Conservation (phyloP, 2,113 vertebrate genomes). For the Struthio camelus region DNA sequence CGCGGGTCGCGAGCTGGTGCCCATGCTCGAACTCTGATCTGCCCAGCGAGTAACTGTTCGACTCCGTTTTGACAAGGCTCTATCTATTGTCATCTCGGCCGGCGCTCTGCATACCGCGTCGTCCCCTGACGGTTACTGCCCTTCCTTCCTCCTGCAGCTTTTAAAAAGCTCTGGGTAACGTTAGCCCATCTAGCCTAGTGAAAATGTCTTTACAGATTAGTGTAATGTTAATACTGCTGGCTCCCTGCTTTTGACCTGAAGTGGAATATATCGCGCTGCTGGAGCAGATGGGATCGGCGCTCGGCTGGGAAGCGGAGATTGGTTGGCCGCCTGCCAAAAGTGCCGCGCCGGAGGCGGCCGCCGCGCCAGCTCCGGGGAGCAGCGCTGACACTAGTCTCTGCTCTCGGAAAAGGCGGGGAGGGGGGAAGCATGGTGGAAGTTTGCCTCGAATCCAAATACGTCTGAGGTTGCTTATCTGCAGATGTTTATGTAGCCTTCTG, state of each 20-base stretch:
- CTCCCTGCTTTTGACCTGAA: conserved; percentile 83
- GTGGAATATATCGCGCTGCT: conserved; percentile 78
- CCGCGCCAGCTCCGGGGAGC: background rate
- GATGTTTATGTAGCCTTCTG: conserved; percentile 15
- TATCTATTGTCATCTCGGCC: conserved; percentile 61
- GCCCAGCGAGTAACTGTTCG: conserved; percentile 23
- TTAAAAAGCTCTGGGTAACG: conserved; percentile 80
- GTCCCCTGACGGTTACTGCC: conserved; percentile 73
- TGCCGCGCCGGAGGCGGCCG: conserved; percentile 40
- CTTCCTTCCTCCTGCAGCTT: conserved; percentile 74
- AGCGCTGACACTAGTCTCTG: conserved; percentile 4
- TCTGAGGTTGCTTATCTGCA: conserved; percentile 17
- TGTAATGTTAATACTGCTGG: conserved; percentile 81
- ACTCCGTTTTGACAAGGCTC: conserved; percentile 26
- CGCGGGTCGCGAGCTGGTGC: background rate
- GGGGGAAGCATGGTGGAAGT: background rate
- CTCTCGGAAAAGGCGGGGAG: background rate
- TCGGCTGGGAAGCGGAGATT: conserved; percentile 72
- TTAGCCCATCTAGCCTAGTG: conserved; percentile 81
- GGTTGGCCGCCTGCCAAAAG: conserved; percentile 76
- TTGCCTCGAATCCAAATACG: conserved; percentile 22
- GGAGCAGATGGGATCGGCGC: conserved; percentile 81
- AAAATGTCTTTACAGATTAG: conserved; percentile 87
- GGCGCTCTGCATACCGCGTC: conserved; percentile 32
- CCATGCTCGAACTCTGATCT: conserved; percentile 41